Evolutionary conservation across 1,140 invertebrate genomes (phyloP), one percentile per base, ranked within the genome.

Genomic region (Drosophila fuyamai): DNA sequence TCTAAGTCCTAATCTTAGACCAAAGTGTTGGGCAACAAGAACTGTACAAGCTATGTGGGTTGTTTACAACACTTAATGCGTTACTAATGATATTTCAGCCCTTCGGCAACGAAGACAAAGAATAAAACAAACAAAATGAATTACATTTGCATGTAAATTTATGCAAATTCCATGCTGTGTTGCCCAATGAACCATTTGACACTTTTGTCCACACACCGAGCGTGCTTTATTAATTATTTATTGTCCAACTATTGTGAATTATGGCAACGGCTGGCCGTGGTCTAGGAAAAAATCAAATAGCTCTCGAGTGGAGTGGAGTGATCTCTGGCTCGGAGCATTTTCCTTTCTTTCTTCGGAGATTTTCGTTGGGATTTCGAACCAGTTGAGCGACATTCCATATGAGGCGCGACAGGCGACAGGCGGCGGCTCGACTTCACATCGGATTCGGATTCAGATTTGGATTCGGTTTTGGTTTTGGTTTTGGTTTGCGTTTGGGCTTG

Each of bases 371-470:
- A n/a, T 41, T 60, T 51, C 76, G 81, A 84, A 83, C 81, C 81
- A 83, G 81, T 83, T 84, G 81, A 83, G 81, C 81, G 76, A 83
- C 80, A 83, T 83, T 83, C 80, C 80, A 83, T 84, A 84, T 84
- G 81, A 80, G 81, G 80, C 76, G 79, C 79, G 79, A 83, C 81
- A 83, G 71, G 81, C 81, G 75, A 80, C 79, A 81, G 65, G 60
- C 65, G 65, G 60, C 54, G 60, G 27, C 60, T 62, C 36, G 36
- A 62, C 59, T 62, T 62, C 60, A 62, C 60, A 58, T 62, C 54
- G 60, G 54, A 62, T 41, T 68, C 44, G 60, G 65, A 48, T 29
- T 48, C 27, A n/a, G 48, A 50, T 32, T 62, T 23, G 23, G 18
- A 29, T 53, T 53, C 41, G 43, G 62, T 18, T 66, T 60, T 40